phyloP scores from a whole-genome alignment of 2,113 vertebrate genomes.

The Brachionichthys hirsutus region DNA sequence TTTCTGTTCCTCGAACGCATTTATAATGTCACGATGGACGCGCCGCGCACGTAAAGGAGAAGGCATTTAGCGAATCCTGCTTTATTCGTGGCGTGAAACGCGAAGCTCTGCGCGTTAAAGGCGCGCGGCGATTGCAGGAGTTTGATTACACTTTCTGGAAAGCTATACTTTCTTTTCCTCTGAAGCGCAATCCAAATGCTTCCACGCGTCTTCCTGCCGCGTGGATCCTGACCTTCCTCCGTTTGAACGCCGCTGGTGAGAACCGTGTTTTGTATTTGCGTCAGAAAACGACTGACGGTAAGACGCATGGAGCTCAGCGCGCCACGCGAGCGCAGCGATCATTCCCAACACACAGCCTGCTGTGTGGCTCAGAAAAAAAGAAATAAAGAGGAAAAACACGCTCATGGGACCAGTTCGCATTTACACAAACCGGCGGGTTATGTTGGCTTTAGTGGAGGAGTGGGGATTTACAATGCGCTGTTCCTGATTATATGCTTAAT shows the following conservation, averaged over 20 bases:
- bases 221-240: too few species aligned
- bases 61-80: too few species aligned
- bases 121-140: neutral
- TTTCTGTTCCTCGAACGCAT: slow-evolving; percentile 10
- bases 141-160: slow-evolving; percentile 4
- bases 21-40: slow-evolving; percentile 8
- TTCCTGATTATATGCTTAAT: slow-evolving; percentile 74
- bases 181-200: slow-evolving; percentile 9
- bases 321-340: slow-evolving; percentile 9
- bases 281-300: slow-evolving; percentile 7
- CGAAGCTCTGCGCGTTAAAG: neutral
- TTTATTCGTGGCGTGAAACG: too few species aligned
- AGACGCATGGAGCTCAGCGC: slow-evolving; percentile 5
- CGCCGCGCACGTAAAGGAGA: neutral
- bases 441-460: slow-evolving; percentile 60
- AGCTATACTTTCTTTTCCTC: neutral
- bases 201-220: too few species aligned
- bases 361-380: slow-evolving; percentile 2
- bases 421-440: slow-evolving; percentile 66
- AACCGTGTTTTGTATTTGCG: slow-evolving; percentile 7
- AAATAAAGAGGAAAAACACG: slow-evolving; percentile 17
- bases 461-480: slow-evolving; percentile 67
- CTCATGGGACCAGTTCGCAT: slow-evolving; percentile 62
- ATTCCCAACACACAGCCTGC: slow-evolving; percentile 6
- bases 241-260: slow-evolving; percentile 4